Conservation (phyloP, 23 tunicate species). For the Styela clava region DNA sequence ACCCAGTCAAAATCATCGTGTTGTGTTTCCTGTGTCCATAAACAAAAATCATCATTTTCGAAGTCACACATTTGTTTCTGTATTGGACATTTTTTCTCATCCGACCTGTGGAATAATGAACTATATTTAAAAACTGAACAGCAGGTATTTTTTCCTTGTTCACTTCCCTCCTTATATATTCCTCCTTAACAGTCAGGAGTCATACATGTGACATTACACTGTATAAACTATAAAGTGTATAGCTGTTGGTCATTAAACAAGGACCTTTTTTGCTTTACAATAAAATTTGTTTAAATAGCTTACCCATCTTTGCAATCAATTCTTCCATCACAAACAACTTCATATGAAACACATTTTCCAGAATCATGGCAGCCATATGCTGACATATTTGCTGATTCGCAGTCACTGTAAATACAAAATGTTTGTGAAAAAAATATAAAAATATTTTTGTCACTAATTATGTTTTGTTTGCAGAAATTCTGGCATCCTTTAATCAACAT, state of each 20-base stretch:
- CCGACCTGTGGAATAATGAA: conserved; percentile 44
- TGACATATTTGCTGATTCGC: conserved; percentile 7
- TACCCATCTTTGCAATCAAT: conserved; percentile 87
- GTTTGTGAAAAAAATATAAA: too few species aligned
- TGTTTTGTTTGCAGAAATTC: too few species aligned
- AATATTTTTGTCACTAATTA: too few species aligned
- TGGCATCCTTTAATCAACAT: too few species aligned
- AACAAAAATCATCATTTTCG: conserved; percentile 51
- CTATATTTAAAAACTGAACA: conserved; percentile 8
- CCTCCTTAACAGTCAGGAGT: too few species aligned
- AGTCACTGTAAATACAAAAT: neutral
- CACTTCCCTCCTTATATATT: too few species aligned
- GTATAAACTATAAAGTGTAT: neutral
- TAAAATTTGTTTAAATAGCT: neutral
- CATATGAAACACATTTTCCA: conserved; percentile 27
- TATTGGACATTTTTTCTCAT: conserved; percentile 58
- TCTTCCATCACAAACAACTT: conserved; percentile 66
- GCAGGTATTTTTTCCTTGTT: too few species aligned
- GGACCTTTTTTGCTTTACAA: neutral
- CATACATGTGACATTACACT: neutral
- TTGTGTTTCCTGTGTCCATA: conserved; percentile 75
- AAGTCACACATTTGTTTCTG: conserved; percentile 63
- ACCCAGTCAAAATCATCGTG: conserved; percentile 84
- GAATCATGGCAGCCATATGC: conserved; percentile 26
- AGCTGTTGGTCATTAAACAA: neutral